Evolutionary conservation across 2,888 invertebrate genomes (phyloP).

Genomic region (Aleiodes leptofemur): DNA sequence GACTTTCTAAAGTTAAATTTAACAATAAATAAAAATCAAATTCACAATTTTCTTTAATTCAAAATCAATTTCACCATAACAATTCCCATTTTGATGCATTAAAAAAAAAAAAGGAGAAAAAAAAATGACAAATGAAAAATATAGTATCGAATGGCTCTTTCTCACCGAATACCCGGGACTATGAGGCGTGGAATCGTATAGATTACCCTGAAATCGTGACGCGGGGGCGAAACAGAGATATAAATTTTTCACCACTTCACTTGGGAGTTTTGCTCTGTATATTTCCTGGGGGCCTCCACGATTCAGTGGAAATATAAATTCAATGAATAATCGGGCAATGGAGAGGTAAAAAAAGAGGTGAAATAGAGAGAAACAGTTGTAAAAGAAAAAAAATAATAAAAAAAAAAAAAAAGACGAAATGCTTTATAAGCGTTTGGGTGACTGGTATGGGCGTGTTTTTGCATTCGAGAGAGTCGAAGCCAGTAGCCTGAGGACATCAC

Average conservation of each 20-base stretch:
- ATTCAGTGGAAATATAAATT: conserved; percentile 67
- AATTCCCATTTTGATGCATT: too few relatives aligned
- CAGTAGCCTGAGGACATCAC: conserved; percentile 73
- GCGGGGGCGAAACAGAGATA: conserved; percentile 44
- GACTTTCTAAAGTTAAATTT: conserved; percentile 36
- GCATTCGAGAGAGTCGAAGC: conserved; percentile 52
- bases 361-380: conserved; percentile 6
- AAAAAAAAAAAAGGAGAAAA: too few relatives aligned
- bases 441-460: conserved; percentile 68
- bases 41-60: too few relatives aligned
- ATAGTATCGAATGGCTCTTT: conserved; percentile 22
- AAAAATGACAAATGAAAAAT: conserved; percentile 31
- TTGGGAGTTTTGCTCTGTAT: not conserved
- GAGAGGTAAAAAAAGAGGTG: conserved; percentile 6
- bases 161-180: conserved; percentile 38
- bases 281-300: conserved; percentile 38
- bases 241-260: conserved; percentile 37
- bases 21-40: too few relatives aligned
- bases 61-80: too few relatives aligned
- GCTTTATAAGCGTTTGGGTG: conserved; percentile 54
- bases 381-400: not conserved
- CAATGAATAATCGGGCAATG: conserved; percentile 64
- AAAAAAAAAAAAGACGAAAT: conserved; percentile 9
- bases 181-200: conserved; percentile 38
- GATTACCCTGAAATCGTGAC: conserved; percentile 50